Percentiles rank a stretch among this genome's conserved stretches.
Evolutionary conservation across 2,113 vertebrate species (phyloP).

Genomic region (Salminus brasiliensis): DNA sequence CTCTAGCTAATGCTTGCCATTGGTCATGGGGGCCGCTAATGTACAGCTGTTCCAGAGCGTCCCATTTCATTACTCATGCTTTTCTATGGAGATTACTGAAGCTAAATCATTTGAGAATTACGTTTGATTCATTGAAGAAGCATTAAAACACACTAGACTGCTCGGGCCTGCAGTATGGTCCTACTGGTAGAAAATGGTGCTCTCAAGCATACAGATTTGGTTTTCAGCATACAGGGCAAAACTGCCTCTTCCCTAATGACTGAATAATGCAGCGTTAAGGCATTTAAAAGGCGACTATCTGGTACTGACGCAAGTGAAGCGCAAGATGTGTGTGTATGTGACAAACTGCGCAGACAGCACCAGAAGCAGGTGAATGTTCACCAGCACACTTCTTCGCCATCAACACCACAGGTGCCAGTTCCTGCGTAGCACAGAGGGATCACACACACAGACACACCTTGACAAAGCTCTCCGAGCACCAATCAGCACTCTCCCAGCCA

Average conservation of each 20-base stretch:
- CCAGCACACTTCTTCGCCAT: conserved; percentile 24
- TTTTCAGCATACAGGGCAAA: neutral
- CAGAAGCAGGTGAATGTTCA: conserved; percentile 29
- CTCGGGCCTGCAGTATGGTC: too few relatives aligned
- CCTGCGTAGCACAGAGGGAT: neutral
- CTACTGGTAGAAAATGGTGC: neutral
- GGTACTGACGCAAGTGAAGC: conserved; percentile 7
- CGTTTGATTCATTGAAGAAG: too few relatives aligned
- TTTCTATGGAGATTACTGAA: too few relatives aligned
- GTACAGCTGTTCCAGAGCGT: too few relatives aligned
- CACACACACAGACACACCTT: conserved; percentile 14
- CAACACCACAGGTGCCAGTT: conserved; percentile 29
- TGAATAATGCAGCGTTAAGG: conserved; percentile 31
- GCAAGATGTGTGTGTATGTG: neutral
- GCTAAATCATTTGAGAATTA: too few relatives aligned
- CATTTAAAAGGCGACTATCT: conserved; percentile 24
- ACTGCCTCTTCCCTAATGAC: conserved; percentile 7
- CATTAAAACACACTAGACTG: too few relatives aligned
- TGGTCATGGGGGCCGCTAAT: too few relatives aligned
- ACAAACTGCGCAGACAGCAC: neutral
- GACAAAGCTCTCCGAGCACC: neutral
- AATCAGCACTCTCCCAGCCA: neutral
- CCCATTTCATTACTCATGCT: too few relatives aligned
- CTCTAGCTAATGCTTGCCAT: too few relatives aligned
- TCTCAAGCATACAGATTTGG: neutral